Conservation (phyloP, 2,888 invertebrate species). For the Agrotis clavis region DNA sequence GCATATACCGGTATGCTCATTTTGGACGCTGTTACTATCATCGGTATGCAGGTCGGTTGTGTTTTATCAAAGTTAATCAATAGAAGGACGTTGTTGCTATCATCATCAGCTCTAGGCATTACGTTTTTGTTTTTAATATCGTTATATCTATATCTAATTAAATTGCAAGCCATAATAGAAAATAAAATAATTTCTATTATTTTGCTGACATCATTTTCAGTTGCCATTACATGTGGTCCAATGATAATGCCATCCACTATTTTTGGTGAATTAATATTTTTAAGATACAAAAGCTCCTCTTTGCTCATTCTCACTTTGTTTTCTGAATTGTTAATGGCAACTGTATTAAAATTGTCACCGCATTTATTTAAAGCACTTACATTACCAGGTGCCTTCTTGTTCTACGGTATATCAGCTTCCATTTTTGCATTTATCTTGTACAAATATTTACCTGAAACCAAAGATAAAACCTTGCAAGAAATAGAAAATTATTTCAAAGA, state of each 20-base stretch:
- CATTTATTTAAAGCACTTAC: slow-evolving; percentile 72
- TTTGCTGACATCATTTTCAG: slow-evolving; percentile 74
- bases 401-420: slow-evolving; percentile 72
- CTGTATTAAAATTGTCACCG: slow-evolving; percentile 76
- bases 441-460: slow-evolving; percentile 75
- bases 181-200: slow-evolving; percentile 73
- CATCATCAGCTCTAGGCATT: slow-evolving; percentile 72
- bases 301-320: slow-evolving; percentile 71
- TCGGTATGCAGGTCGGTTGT: slow-evolving; percentile 79
- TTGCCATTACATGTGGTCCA: slow-evolving; percentile 79
- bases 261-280: slow-evolving; percentile 78
- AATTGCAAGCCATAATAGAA: slow-evolving; percentile 67
- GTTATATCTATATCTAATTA: slow-evolving; percentile 76
- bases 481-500: slow-evolving; percentile 74
- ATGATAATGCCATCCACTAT: slow-evolving; percentile 78
- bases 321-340: slow-evolving; percentile 72
- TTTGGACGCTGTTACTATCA: slow-evolving; percentile 80
- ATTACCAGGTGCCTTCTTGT: slow-evolving; percentile 76
- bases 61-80: slow-evolving; percentile 72
- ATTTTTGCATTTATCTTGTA: slow-evolving; percentile 71
- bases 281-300: slow-evolving; percentile 74
- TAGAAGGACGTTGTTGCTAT: slow-evolving; percentile 75
- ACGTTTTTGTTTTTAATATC: slow-evolving; percentile 75
- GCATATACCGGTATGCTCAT: slow-evolving; percentile 80
- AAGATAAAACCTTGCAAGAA: slow-evolving; percentile 76